Evolutionary conservation across 1,140 invertebrate genomes (phyloP).

Genomic region (Zaprionus lachaisei): DNA sequence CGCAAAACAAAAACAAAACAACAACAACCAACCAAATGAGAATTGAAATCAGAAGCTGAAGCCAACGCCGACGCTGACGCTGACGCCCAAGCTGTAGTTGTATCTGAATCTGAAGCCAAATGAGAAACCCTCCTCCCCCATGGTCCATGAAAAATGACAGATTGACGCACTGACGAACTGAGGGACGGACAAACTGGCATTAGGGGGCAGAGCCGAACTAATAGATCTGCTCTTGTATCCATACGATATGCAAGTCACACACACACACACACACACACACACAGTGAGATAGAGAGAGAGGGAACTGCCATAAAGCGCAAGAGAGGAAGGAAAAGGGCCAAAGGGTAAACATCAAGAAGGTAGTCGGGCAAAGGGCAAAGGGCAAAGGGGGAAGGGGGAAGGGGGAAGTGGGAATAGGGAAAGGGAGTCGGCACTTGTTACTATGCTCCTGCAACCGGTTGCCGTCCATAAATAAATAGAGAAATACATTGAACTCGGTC

Average conservation of each 20-base stretch:
- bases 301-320: constrained; percentile 13
- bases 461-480: constrained; percentile 63
- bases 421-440: constrained; percentile 58
- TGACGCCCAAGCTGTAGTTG: background rate
- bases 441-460: constrained; percentile 41
- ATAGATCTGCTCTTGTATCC: constrained; percentile 4
- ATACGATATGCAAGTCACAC: background rate
- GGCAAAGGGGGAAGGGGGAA: constrained; percentile 28
- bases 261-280: background rate
- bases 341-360: constrained; percentile 24
- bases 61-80: constrained; percentile 28
- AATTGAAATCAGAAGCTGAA: constrained; percentile 40
- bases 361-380: background rate
- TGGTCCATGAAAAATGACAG: constrained; percentile 28
- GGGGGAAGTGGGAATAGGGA: constrained; percentile 12
- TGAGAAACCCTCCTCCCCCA: constrained; percentile 38
- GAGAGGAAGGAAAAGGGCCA: constrained; percentile 32
- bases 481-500: constrained; percentile 64
- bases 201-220: constrained; percentile 36
- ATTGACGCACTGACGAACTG: constrained; percentile 35
- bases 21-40: constrained; percentile 24
- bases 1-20: constrained; percentile 41
- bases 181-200: constrained; percentile 30
- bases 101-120: background rate
- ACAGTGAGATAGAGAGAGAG: background rate